A percentile compares a stretch with the other conserved stretches of the same genome.
phyloP scores from a whole-genome alignment of 2,888 invertebrate genomes.

The Cheilosia vulpina region DNA sequence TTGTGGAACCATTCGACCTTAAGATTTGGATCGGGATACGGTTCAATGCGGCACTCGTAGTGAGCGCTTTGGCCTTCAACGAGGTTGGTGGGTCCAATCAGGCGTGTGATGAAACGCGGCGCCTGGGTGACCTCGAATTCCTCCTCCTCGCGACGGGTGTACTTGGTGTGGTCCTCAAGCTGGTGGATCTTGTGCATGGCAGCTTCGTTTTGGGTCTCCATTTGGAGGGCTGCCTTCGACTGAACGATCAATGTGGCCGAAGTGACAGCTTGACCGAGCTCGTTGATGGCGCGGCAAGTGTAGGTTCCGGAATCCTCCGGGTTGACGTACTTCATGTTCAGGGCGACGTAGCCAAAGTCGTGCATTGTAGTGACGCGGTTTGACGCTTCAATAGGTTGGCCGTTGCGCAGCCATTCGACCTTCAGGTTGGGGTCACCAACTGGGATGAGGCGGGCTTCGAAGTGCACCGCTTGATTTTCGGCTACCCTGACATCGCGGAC shows the following conservation, averaged over 20 bases:
- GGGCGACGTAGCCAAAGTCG: slow-evolving; percentile 98
- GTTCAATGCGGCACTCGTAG: slow-evolving; percentile 96
- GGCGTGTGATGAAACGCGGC: slow-evolving; percentile 92
- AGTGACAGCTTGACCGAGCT: slow-evolving; percentile 97
- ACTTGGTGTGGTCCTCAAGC: slow-evolving; percentile 91
- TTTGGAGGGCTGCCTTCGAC: slow-evolving; percentile 93
- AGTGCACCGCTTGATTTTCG: slow-evolving; percentile 96
- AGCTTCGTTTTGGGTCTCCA: slow-evolving; percentile 95
- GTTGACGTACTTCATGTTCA: slow-evolving; percentile 96
- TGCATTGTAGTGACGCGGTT: slow-evolving; percentile 97
- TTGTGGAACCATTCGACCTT: slow-evolving; percentile 98
- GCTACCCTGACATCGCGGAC: slow-evolving; percentile 93
- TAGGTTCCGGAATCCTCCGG: slow-evolving; percentile 98
- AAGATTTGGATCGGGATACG: slow-evolving; percentile 94
- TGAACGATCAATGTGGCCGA: slow-evolving; percentile 95
- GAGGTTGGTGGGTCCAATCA: slow-evolving; percentile 93
- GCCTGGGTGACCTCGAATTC: slow-evolving; percentile 92
- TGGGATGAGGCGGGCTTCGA: slow-evolving; percentile 96
- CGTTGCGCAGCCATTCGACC: slow-evolving; percentile 97
- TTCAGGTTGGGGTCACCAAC: slow-evolving; percentile 96
- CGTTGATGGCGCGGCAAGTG: slow-evolving; percentile 96
- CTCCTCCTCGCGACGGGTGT: slow-evolving; percentile 92
- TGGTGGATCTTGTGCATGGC: slow-evolving; percentile 94
- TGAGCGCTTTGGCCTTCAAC: slow-evolving; percentile 95
- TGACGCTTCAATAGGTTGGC: slow-evolving; percentile 95